phyloP scores from a whole-genome alignment of 2,888 invertebrate species.

The Megastigmus dorsalis region DNA sequence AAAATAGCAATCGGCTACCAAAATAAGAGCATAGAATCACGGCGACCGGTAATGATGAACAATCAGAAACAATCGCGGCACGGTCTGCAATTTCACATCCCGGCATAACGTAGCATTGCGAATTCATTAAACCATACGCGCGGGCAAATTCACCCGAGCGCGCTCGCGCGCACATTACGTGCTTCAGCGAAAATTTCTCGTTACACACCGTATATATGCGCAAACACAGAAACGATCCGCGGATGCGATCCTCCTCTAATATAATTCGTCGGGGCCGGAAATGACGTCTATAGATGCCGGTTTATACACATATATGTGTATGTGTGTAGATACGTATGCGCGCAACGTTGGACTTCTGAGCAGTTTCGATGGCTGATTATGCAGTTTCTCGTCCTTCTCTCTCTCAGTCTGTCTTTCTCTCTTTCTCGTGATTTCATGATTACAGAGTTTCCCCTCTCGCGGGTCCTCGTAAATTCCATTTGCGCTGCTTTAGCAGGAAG shows the following conservation, averaged over 20 bases:
- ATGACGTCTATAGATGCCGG: conserved; percentile 50
- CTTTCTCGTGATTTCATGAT: conserved; percentile 61
- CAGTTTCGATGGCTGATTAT: conserved; percentile 61
- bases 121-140: conserved; percentile 52
- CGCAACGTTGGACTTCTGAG: conserved; percentile 50
- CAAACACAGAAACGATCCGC: conserved; percentile 15
- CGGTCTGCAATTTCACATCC: conserved; percentile 42
- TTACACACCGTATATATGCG: conserved; percentile 27
- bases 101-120: conserved; percentile 41
- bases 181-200: conserved; percentile 38
- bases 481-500: conserved; percentile 10
- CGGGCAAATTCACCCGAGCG: too few species aligned
- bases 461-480: conserved; percentile 49
- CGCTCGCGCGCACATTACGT: conserved; percentile 13
- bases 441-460: conserved; percentile 43
- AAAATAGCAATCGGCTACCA: conserved; percentile 50
- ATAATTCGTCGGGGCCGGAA: conserved; percentile 58
- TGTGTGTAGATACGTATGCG: not conserved
- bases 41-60: conserved; percentile 31
- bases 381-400: conserved; percentile 25
- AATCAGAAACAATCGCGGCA: conserved; percentile 39
- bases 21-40: conserved; percentile 49
- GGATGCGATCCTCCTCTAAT: conserved; percentile 54
- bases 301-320: not conserved
- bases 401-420: conserved; percentile 26